Evolutionary conservation across 2,888 invertebrate species (phyloP).

Genomic region (Nemotelus pantherinus): DNA sequence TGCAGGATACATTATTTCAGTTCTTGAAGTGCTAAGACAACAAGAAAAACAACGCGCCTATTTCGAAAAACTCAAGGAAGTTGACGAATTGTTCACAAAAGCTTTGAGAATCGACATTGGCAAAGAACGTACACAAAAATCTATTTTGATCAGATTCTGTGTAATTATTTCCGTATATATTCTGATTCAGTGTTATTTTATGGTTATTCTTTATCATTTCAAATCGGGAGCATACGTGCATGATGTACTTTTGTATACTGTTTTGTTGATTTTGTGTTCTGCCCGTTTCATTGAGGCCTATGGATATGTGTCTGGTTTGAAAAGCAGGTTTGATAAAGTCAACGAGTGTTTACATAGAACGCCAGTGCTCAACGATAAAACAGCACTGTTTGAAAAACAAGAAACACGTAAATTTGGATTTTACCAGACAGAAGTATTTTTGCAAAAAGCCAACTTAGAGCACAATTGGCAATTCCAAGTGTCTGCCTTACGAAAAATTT

Average conservation of each 20-base stretch:
- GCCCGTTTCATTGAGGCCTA: slow-evolving; percentile 61
- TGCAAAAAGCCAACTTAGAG: slow-evolving; percentile 52
- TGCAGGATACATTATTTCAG: slow-evolving; percentile 56
- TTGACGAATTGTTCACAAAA: slow-evolving; percentile 58
- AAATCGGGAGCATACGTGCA: slow-evolving; percentile 27
- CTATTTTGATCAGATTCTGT: slow-evolving; percentile 15
- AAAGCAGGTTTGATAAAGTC: slow-evolving; percentile 57
- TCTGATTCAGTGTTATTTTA: slow-evolving; percentile 24
- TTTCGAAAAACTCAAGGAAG: slow-evolving; percentile 55
- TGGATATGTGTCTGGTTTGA: slow-evolving; percentile 56
- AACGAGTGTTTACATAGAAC: slow-evolving; percentile 54
- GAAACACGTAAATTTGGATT: slow-evolving; percentile 36
- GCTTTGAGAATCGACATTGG: slow-evolving; percentile 56
- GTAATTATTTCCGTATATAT: slow-evolving; percentile 43
- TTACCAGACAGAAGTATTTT: slow-evolving; percentile 48
- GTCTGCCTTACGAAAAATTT: slow-evolving; percentile 57
- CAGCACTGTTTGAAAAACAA: not conserved
- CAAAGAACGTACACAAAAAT: slow-evolving; percentile 45
- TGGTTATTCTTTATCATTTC: slow-evolving; percentile 8
- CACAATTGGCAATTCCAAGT: slow-evolving; percentile 46
- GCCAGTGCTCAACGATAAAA: slow-evolving; percentile 46
- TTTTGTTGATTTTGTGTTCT: slow-evolving; percentile 57
- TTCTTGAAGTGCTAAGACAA: slow-evolving; percentile 57
- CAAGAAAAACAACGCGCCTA: slow-evolving; percentile 53
- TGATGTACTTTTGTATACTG: slow-evolving; percentile 58